Evolutionary conservation across 2,113 vertebrate species (phyloP), one percentile per base, ranked within the genome.

Genomic region (Ploceus nigricollis): DNA sequence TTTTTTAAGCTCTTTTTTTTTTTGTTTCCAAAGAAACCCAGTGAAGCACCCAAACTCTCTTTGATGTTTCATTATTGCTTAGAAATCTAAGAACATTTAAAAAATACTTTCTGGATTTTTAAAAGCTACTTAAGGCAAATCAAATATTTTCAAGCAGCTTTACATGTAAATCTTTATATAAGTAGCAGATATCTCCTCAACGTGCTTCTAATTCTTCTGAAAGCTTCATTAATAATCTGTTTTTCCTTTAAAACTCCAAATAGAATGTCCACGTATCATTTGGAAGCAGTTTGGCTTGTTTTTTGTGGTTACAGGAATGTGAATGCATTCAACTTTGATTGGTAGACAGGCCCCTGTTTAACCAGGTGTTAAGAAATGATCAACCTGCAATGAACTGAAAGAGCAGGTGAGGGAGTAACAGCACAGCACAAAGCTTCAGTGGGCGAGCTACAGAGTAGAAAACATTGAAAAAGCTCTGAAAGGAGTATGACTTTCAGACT

Each of bases 371-470:
- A 68, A 92, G 76, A 81, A 70, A 63, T 33, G 18, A 80, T 37
- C 66, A 94, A 91, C 78, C 25, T 96, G 93, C 95, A 96, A 92
- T 97, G 96, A 97, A 50, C 82, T 86, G 93, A 97, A 93, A 83
- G 85, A 93, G 84, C 92, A 97, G 95, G 92, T 94, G 96, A 96
- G 93, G 93, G 89, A 96, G 91, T 92, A 96, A 92, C 87, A 97
- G 66, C 66, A 94, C 89, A 97, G 89, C 93, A 80, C 82, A 97
- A 95, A 87, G 65, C 72, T 91, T 42, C 58, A 35, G 25, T 88
- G 79, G 78, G 28, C 1, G 20, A 44, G 48, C 31, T 65, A 35
- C 39, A 47, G 58, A 76, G 37, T 4, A 82, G 65, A 72, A 94
- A 76, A 70, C 21, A 61, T 3, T 50, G 35, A 22, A 92, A 90